Evolutionary conservation across 2,888 invertebrate genomes (phyloP).

Genomic region (Amaurobius ferox): DNA sequence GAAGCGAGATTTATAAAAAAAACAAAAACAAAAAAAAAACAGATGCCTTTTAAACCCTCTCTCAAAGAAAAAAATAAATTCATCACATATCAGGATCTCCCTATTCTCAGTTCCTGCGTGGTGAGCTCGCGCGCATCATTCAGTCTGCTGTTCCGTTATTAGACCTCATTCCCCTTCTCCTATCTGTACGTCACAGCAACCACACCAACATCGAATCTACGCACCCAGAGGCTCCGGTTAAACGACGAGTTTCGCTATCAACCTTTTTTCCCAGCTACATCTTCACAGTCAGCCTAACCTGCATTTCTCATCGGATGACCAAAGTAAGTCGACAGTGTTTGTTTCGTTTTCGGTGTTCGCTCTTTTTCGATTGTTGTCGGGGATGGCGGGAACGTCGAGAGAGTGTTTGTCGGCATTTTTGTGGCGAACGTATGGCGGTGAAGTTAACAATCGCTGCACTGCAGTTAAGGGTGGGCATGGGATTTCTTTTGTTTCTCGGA

Average conservation of each 20-base stretch:
- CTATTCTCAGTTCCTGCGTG: constrained; percentile 12
- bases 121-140: constrained; percentile 34
- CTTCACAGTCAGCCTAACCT: neutral
- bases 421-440: constrained; percentile 3
- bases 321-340: neutral
- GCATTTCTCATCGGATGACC: neutral
- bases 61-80: too few species aligned
- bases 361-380: neutral
- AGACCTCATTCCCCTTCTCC: constrained; percentile 3
- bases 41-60: too few species aligned
- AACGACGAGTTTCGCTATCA: neutral
- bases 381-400: neutral
- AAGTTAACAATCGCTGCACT: constrained; percentile 12
- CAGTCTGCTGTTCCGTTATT: constrained; percentile 51
- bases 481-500: neutral
- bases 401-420: neutral
- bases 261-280: neutral
- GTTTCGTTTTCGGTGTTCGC: neutral
- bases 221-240: neutral
- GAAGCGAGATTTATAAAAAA: too few species aligned
- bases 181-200: constrained; percentile 32
- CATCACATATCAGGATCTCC: too few species aligned
- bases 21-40: too few species aligned
- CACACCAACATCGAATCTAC: neutral
- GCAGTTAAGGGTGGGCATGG: constrained; percentile 4